These are phyloP conservation scores for Caenorhabditis becei DNA, from an alignment of 2,888 invertebrate species.

Conservation along the genomic window DNA sequence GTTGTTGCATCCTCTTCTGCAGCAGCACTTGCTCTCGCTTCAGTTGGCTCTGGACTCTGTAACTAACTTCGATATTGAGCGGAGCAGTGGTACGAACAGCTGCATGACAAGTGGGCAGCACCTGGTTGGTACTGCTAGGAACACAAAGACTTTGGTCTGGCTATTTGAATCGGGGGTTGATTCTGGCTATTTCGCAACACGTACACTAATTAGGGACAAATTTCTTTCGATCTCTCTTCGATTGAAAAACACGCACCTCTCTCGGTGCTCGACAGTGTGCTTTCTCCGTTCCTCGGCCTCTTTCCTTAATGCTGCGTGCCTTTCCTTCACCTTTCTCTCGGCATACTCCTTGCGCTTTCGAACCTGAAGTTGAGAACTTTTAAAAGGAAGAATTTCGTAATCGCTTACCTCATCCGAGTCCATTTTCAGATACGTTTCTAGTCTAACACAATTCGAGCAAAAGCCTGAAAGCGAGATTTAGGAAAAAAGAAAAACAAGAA, in stretches of 20 bases:
- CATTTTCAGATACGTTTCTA: conserved; percentile 36
- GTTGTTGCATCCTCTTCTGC: conserved; percentile 61
- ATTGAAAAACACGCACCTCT: conserved; percentile 57
- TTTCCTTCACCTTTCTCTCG: conserved; percentile 65
- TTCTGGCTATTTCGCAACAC: too few species aligned
- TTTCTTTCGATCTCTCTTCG: too few species aligned
- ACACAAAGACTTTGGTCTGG: too few species aligned
- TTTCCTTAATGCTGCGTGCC: conserved; percentile 62
- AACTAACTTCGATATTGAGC: conserved; percentile 20
- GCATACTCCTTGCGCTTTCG: conserved; percentile 70
- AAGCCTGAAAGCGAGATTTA: conserved; percentile 26
- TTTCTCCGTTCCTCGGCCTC: conserved; percentile 61
- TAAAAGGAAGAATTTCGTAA: background rate
- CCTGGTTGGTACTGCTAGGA: conserved; percentile 3
- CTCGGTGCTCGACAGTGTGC: conserved; percentile 47
- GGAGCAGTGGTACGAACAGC: background rate
- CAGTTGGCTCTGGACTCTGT: conserved; percentile 61
- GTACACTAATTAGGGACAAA: too few species aligned
- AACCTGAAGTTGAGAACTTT: conserved; percentile 44
- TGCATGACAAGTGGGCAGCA: background rate
- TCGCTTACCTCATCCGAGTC: conserved; percentile 53
- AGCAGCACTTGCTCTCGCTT: conserved; percentile 71
- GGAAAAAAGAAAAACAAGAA: background rate
- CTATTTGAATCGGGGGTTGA: too few species aligned
- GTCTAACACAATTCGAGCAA: conserved; percentile 47